These are phyloP conservation scores for Prietella phreatophila DNA, from an alignment of 2,113 vertebrate species.

Conservation along the genomic window DNA sequence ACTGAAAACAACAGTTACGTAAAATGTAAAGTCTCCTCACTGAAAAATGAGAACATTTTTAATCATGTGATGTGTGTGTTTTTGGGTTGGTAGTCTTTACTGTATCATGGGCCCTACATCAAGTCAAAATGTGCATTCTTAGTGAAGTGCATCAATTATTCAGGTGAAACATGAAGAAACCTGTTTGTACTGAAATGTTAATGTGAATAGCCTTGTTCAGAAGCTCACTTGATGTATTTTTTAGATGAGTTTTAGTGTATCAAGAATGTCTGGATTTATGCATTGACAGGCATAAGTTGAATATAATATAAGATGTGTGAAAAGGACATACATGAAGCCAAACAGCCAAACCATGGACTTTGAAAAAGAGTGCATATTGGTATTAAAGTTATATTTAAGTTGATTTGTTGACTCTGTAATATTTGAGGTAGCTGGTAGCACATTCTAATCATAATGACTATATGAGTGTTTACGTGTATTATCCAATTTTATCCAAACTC, in stretches of 20 bases:
- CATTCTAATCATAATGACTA: background rate
- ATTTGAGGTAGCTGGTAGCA: conserved; percentile 24
- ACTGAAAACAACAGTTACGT: background rate
- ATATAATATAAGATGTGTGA: background rate
- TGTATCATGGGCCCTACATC: background rate
- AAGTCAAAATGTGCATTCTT: background rate
- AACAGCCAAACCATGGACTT: background rate
- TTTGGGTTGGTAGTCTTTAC: background rate
- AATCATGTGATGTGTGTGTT: background rate
- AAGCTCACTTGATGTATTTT: background rate
- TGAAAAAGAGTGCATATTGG: background rate
- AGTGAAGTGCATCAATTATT: background rate
- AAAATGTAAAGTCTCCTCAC: background rate
- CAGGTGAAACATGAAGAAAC: background rate
- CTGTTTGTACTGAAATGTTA: background rate
- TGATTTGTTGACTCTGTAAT: conserved; percentile 9
- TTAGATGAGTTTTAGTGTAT: background rate
- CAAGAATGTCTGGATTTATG: background rate
- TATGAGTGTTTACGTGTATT: background rate
- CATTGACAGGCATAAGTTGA: background rate
- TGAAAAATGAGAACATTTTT: background rate
- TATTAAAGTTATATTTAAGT: conserved; percentile 11
- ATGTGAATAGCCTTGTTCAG: background rate
- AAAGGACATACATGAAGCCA: background rate
- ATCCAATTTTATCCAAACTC: background rate